Percentiles rank a stretch among this genome's conserved stretches.
These are phyloP conservation scores for Drosophila buzzatii DNA, from an alignment of 2,888 invertebrate species.

Conservation along the genomic window DNA sequence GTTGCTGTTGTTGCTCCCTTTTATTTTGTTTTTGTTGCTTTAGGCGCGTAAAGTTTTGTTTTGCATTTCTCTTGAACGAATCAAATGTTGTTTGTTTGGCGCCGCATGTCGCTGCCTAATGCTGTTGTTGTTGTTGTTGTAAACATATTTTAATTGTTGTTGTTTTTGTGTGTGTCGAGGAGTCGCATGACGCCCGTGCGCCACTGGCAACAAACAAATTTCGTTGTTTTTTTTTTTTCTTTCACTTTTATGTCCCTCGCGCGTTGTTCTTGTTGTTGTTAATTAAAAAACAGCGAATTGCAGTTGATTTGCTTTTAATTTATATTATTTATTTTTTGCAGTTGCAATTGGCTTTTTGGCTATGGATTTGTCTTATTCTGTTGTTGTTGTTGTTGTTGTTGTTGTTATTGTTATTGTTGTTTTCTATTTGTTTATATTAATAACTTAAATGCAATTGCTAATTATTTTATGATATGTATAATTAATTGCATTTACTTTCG, in stretches of 20 bases:
- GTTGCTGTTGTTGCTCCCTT: constrained; percentile 48
- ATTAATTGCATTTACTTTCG: constrained; percentile 84
- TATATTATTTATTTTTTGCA: constrained; percentile 15
- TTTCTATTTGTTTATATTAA: constrained; percentile 41
- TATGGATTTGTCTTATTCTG: constrained; percentile 19
- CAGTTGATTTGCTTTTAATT: neutral
- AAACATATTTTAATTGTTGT: constrained; percentile 8
- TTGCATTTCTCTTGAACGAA: constrained; percentile 41
- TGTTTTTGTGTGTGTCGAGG: neutral
- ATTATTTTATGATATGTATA: constrained; percentile 84
- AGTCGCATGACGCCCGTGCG: constrained; percentile 50
- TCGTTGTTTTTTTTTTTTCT: constrained; percentile 15
- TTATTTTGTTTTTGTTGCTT: constrained; percentile 42
- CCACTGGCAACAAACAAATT: constrained; percentile 21
- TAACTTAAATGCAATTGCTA: constrained; percentile 82
- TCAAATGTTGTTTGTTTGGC: constrained; percentile 47
- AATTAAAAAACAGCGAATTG: neutral
- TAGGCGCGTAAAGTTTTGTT: constrained; percentile 57
- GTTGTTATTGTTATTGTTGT: constrained; percentile 29
- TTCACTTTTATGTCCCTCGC: constrained; percentile 29
- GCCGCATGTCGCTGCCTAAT: constrained; percentile 44
- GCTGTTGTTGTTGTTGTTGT: constrained; percentile 24
- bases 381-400: constrained; percentile 23
- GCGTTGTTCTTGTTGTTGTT: constrained; percentile 7
- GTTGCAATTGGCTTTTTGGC: constrained; percentile 31